These are phyloP conservation scores for Ardeotis arabs DNA, from an alignment of 2,113 vertebrate species.

Conservation along the genomic window DNA sequence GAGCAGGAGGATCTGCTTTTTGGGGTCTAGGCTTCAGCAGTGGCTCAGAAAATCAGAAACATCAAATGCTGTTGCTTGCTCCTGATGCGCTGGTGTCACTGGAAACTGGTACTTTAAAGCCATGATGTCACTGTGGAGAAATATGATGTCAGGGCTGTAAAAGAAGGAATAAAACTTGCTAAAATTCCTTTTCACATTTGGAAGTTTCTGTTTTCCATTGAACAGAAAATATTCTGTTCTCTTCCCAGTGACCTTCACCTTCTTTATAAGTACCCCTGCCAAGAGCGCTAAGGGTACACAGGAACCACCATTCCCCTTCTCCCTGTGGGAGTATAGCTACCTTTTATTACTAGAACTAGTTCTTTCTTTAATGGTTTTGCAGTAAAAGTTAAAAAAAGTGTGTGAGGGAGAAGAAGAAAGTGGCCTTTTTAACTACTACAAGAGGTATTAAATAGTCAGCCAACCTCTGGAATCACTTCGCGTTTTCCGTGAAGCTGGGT, in stretches of 20 bases:
- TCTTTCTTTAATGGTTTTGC: constrained; percentile 74
- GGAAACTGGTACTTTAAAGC: constrained; percentile 51
- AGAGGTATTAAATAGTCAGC: constrained; percentile 56
- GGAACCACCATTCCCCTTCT: constrained; percentile 39
- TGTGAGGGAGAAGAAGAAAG: constrained; percentile 51
- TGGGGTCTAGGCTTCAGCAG: background rate
- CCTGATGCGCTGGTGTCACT: constrained; percentile 22
- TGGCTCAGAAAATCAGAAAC: background rate
- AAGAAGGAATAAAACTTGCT: constrained; percentile 61
- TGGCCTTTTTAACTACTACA: constrained; percentile 64
- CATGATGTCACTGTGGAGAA: constrained; percentile 65
- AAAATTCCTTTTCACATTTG: constrained; percentile 53
- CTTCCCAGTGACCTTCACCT: constrained; percentile 47
- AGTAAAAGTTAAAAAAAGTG: constrained; percentile 60
- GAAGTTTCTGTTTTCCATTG: constrained; percentile 60
- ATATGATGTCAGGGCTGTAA: constrained; percentile 74
- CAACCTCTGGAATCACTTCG: constrained; percentile 32
- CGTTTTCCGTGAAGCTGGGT: constrained; percentile 32
- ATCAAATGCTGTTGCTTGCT: background rate
- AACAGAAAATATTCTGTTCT: constrained; percentile 75
- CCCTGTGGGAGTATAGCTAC: constrained; percentile 57
- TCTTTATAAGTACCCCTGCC: constrained; percentile 59
- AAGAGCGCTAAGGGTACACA: constrained; percentile 44
- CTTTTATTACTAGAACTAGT: constrained; percentile 69
- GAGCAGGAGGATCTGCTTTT: background rate